phyloP scores from a whole-genome alignment of 2,888 invertebrate species.

The Hesperia comma region DNA sequence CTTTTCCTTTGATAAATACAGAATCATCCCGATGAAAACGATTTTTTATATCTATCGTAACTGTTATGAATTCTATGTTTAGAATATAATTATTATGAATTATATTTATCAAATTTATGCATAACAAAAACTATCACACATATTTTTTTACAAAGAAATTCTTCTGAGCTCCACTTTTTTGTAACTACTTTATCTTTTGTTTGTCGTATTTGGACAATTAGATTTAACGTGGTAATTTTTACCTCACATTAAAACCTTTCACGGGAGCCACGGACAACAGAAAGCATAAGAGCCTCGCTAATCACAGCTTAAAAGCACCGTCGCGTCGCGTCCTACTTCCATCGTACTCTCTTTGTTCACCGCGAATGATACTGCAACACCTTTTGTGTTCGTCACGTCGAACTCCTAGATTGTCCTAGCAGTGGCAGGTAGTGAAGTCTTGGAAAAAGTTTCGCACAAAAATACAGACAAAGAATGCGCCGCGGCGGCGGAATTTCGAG shows the following conservation, averaged over 20 bases:
- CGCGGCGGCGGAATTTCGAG: no score
- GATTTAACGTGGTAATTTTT: not conserved
- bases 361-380: slow-evolving; percentile 25
- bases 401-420: slow-evolving; percentile 15
- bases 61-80: no score
- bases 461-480: not conserved
- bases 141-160: not conserved
- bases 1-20: no score
- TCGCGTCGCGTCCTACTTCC: slow-evolving; percentile 30
- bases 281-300: slow-evolving; percentile 24
- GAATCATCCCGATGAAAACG: no score
- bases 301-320: slow-evolving; percentile 29
- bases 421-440: not conserved
- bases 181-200: not conserved
- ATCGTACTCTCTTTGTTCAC: slow-evolving; percentile 22
- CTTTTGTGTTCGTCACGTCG: slow-evolving; percentile 28
- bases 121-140: no score
- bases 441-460: slow-evolving; percentile 3
- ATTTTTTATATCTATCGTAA: no score
- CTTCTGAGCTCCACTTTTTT: not conserved
- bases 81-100: no score
- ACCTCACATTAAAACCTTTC: slow-evolving; percentile 12
- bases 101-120: no score
- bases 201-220: slow-evolving; percentile 2
- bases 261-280: not conserved